Base-by-base conservation (phyloP, 2,888 invertebrate genomes). In the Abrostola triplasia region DNA sequence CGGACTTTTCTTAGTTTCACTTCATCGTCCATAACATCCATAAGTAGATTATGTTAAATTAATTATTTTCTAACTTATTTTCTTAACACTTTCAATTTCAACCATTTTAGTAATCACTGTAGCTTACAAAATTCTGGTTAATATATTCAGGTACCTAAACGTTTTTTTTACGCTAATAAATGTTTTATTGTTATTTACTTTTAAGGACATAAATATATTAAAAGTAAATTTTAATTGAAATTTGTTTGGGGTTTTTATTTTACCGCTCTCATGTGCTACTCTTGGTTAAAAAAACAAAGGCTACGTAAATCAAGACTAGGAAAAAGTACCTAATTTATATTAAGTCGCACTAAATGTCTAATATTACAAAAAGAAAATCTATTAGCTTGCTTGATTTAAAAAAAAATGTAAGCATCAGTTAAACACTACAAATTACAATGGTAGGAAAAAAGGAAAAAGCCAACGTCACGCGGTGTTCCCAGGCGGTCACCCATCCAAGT, bases 151-250 rank as follows among this genome's bases (percentile, higher is more conserved):
- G 73, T 77, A 79, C 72, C 80, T 80, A 76, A 73, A 81, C 75
- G 69, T 82, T 82, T 72, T 81, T 24, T 79, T 64, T 81, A 79
- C 76, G 70, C 77, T 83, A 82, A 82, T 67, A 64, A 77, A 69
- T 76, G 75, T 81, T 84, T 87, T 84, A 88, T 89, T 91, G 90
- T 90, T 90, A 90, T 88, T 90, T 90, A 90, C 87, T 90, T 90
- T 79, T 89, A 90, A 90, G 88, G 75, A 85, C 79, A 79, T 86
- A 86, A 82, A 83, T 84, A 83, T 77, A 83, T 84, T 83, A 79
- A 80, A 82, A 87, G 82, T 86, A 88, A 84, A 85, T 79, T 82
- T 80, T 73, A 83, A 80, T 78, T 76, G 53, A 73, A 70, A 67
- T 59, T 24, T 38, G 38, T 68, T 35, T 60, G 54, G 55, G 11